Percentiles rank a stretch among this genome's conserved stretches.
Evolutionary conservation across 2,113 vertebrate species (phyloP).

Genomic region (Cheilinus undulatus): DNA sequence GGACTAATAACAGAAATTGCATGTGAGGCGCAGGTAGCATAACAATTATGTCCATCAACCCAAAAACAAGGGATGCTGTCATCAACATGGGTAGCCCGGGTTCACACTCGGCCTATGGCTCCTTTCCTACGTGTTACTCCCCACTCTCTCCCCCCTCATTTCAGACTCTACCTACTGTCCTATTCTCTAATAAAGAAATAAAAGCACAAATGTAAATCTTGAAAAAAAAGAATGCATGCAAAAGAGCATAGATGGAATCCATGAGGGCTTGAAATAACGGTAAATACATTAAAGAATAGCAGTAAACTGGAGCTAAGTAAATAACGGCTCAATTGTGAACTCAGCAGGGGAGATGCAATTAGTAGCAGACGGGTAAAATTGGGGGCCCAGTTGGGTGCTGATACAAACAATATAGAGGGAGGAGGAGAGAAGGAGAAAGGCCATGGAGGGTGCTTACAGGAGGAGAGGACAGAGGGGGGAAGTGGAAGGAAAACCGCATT

Average conservation of each 20-base stretch:
- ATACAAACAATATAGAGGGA: conserved; percentile 32
- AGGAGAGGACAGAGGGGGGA: conserved; percentile 28
- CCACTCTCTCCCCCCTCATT: no score
- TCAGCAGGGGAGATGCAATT: conserved; percentile 27
- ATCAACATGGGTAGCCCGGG: no score
- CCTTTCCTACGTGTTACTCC: no score
- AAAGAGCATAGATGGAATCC: no score
- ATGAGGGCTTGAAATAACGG: neutral
- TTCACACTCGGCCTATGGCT: no score
- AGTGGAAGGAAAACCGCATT: conserved; percentile 65
- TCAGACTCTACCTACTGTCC: no score
- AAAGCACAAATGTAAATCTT: no score
- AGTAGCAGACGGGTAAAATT: conserved; percentile 8
- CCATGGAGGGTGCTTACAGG: conserved; percentile 15
- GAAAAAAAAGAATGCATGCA: no score
- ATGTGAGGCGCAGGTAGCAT: no score
- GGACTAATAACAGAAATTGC: neutral
- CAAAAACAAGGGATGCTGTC: no score
- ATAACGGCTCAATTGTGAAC: neutral
- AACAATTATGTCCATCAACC: no score
- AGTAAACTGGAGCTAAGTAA: conserved; percentile 3
- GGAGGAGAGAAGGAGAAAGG: conserved; percentile 43
- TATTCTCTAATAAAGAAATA: no score
- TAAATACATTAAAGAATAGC: neutral
- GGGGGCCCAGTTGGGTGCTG: conserved; percentile 33